These are phyloP conservation scores for Brachionus paranguensis DNA, from an alignment of 1,140 invertebrate genomes.

Conservation along the genomic window DNA sequence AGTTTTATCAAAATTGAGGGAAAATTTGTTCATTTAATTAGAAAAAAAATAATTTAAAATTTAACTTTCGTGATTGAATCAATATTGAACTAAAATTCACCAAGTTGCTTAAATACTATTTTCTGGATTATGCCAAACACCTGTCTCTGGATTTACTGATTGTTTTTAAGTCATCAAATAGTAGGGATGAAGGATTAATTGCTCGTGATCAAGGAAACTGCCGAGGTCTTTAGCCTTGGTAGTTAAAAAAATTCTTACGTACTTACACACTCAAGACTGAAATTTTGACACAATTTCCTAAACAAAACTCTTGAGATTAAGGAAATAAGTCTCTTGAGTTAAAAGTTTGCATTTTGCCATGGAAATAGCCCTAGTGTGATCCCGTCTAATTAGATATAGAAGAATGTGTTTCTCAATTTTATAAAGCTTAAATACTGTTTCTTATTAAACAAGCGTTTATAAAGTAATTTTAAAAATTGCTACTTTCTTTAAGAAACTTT, in stretches of 20 bases:
- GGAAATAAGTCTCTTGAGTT: neutral
- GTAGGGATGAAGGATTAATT: neutral
- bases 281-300: neutral
- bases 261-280: neutral
- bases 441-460: neutral
- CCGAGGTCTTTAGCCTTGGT: neutral
- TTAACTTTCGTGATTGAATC: neutral
- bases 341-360: neutral
- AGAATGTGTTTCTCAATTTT: neutral
- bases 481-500: neutral
- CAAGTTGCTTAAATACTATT: neutral
- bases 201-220: neutral
- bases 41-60: neutral
- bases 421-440: neutral
- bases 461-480: neutral
- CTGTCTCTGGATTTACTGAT: neutral
- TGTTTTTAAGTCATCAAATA: neutral
- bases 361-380: neutral
- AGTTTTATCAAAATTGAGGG: neutral
- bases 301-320: neutral
- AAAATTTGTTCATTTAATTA: neutral
- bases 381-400: neutral
- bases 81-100: neutral
- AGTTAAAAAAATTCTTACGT: neutral
- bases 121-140: neutral